A percentile compares a stretch with the other conserved stretches of the same genome.
Conservation (phyloP, 92 coral and sea anemone species). For the Epizoanthus scotinus region DNA sequence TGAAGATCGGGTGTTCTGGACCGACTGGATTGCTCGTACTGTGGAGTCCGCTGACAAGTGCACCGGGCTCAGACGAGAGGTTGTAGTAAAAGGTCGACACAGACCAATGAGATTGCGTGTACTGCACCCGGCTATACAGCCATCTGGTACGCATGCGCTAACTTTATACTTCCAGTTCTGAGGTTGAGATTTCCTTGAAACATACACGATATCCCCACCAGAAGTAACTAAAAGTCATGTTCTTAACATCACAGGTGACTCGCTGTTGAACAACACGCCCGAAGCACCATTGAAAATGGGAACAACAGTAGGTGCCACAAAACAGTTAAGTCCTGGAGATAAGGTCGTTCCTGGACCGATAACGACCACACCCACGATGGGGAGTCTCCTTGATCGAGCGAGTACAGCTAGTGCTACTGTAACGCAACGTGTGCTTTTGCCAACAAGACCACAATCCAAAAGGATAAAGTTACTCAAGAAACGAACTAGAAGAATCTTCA, state of each 20-base stretch:
- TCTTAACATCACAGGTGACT: too few species aligned
- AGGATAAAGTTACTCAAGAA: not conserved
- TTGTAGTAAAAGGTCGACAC: constrained; percentile 21
- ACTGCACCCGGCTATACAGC: constrained; percentile 26
- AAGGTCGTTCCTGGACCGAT: too few species aligned
- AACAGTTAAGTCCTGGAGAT: too few species aligned
- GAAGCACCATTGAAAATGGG: too few species aligned
- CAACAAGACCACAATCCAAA: not conserved
- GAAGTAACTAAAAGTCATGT: too few species aligned
- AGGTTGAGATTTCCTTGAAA: not conserved
- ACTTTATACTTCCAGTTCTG: not conserved
- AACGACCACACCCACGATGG: too few species aligned
- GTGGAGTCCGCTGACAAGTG: constrained; percentile 36
- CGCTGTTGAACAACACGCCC: too few species aligned
- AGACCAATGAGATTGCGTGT: constrained; percentile 20
- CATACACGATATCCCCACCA: too few species aligned
- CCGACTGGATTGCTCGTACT: constrained; percentile 37
- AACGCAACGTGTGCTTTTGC: not conserved
- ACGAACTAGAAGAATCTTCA: not conserved
- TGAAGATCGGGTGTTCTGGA: constrained; percentile 37
- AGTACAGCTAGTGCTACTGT: not conserved
- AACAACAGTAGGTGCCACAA: too few species aligned
- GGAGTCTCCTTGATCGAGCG: too few species aligned
- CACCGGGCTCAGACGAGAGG: constrained; percentile 19
- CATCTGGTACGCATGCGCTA: constrained; percentile 5